These are phyloP conservation scores for Sebastes dallii DNA, from an alignment of 2,797 vertebrate genomes.

Conservation along the genomic window DNA sequence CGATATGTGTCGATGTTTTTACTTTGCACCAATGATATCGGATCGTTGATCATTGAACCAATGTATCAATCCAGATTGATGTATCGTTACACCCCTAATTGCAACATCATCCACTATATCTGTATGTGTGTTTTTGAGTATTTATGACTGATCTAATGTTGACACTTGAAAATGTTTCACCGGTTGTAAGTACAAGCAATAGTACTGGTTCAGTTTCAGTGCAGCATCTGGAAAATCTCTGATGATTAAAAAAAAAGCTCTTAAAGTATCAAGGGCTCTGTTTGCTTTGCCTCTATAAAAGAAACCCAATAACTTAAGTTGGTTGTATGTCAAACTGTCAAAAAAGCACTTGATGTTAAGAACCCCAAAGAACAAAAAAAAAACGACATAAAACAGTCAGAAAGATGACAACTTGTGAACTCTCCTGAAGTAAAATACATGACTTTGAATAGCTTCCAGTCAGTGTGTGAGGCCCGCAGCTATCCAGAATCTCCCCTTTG, in stretches of 20 bases:
- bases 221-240: conserved; percentile 11
- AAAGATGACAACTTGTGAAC: conserved; percentile 2
- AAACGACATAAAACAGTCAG: neutral
- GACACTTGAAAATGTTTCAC: neutral
- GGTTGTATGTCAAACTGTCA: conserved; percentile 1
- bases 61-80: too few species aligned
- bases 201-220: neutral
- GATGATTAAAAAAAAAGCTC: neutral
- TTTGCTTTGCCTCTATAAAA: neutral
- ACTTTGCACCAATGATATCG: too few species aligned
- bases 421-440: conserved; percentile 5
- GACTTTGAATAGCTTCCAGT: conserved; percentile 24
- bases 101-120: neutral
- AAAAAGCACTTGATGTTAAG: conserved; percentile 19
- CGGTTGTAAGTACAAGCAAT: neutral
- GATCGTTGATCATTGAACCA: too few species aligned
- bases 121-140: neutral
- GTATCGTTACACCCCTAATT: too few species aligned
- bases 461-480: conserved; percentile 26
- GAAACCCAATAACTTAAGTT: neutral
- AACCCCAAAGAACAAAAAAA: neutral
- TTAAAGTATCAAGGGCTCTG: conserved; percentile 2
- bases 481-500: conserved; percentile 50
- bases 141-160: neutral
- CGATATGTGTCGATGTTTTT: too few species aligned